A percentile compares a stretch with the other conserved stretches of the same genome.
Evolutionary conservation across 2,797 vertebrate genomes (phyloP).

Genomic region (Danio choprae): DNA sequence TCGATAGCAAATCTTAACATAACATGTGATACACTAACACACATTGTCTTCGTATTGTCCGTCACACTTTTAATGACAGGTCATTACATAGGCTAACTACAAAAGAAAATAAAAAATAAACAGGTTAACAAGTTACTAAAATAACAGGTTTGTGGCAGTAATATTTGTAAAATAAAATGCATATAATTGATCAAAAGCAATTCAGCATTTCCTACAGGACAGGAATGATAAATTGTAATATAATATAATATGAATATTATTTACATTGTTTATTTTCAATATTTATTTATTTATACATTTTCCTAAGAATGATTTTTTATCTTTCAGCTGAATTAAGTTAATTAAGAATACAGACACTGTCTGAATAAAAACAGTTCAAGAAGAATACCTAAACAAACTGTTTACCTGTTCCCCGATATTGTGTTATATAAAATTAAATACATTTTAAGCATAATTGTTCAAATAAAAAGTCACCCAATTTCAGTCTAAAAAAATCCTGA

Average conservation of each 20-base stretch:
- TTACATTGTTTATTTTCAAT: too few species aligned
- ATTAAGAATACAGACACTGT: too few species aligned
- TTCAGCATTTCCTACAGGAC: background rate
- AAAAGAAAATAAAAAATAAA: too few species aligned
- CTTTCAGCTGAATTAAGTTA: too few species aligned
- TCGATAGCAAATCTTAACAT: slow-evolving; percentile 41
- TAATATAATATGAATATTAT: background rate
- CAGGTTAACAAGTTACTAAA: too few species aligned
- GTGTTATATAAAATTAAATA: background rate
- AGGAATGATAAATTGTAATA: background rate
- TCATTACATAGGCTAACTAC: background rate
- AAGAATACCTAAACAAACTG: too few species aligned
- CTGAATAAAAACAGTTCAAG: too few species aligned
- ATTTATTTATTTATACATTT: too few species aligned
- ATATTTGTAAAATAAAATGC: too few species aligned
- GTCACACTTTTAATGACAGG: background rate
- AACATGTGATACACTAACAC: slow-evolving; percentile 11
- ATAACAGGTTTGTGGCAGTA: too few species aligned
- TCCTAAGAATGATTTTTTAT: too few species aligned
- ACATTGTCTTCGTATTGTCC: background rate
- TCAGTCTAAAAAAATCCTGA: background rate
- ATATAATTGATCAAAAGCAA: background rate
- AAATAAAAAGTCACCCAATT: background rate
- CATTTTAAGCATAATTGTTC: background rate
- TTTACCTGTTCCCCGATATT: background rate